Evolutionary conservation across 2,888 invertebrate genomes (phyloP).

Genomic region (Rosalia funebris): DNA sequence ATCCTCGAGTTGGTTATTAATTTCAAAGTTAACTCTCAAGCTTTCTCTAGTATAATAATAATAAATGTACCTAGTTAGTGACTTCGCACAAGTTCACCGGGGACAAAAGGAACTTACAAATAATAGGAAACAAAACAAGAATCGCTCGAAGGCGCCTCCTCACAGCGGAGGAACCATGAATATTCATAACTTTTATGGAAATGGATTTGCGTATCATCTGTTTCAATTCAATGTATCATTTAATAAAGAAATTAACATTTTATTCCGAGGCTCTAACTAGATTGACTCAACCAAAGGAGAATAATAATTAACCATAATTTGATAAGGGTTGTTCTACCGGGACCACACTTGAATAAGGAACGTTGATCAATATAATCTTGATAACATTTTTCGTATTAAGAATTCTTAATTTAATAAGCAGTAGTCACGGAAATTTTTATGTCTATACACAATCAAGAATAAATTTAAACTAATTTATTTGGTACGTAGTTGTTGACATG

Average conservation of each 20-base stretch:
- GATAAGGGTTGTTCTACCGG: no score
- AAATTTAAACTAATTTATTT: no score
- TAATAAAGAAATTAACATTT: conserved; percentile 30
- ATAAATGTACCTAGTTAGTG: conserved; percentile 45
- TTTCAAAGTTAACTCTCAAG: conserved; percentile 38
- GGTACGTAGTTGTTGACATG: no score
- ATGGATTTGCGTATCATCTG: conserved; percentile 41
- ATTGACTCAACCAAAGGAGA: conserved; percentile 9
- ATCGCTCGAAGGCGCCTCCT: conserved; percentile 38
- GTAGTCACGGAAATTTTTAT: no score
- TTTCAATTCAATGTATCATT: conserved; percentile 40
- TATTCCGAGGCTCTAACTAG: conserved; percentile 22
- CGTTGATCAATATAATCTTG: no score
- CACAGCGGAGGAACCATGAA: conserved; percentile 39
- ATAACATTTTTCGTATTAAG: no score
- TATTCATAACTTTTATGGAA: conserved; percentile 43
- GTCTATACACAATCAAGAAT: no score
- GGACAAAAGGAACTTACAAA: conserved; percentile 44
- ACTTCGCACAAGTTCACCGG: conserved; percentile 34
- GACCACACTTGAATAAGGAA: no score
- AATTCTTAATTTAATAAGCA: no score
- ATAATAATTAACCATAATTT: conserved; percentile 23
- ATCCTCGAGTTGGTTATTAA: conserved; percentile 40
- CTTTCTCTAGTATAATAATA: conserved; percentile 42
- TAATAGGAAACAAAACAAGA: conserved; percentile 43